These are phyloP conservation scores for Chlamydotis undulata DNA, from an alignment of 2,113 vertebrate genomes.

Conservation along the genomic window DNA sequence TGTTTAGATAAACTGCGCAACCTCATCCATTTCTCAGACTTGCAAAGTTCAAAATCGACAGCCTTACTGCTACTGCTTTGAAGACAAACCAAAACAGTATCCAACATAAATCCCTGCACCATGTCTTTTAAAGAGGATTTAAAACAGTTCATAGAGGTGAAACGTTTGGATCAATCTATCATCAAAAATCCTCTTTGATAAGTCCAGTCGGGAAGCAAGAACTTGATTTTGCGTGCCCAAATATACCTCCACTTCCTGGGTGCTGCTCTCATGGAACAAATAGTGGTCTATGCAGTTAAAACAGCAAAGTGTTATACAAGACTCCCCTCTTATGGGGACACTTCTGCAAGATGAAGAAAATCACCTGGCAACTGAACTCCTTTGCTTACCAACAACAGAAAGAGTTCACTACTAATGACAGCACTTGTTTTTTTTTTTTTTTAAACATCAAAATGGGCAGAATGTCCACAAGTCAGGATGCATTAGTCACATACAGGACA, in stretches of 20 bases:
- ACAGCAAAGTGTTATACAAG: not conserved
- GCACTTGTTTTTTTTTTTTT: not conserved
- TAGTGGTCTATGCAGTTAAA: not conserved
- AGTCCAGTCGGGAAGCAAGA: not conserved
- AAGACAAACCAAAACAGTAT: not conserved
- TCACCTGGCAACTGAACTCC: not conserved
- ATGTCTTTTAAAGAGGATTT: not conserved
- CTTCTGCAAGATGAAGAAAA: not conserved
- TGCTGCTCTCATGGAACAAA: not conserved
- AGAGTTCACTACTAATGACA: not conserved
- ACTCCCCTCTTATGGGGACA: not conserved
- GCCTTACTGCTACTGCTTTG: not conserved
- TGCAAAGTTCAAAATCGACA: not conserved
- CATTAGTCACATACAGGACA: not conserved
- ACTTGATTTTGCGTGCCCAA: not conserved
- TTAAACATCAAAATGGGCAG: not conserved
- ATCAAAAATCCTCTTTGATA: not conserved
- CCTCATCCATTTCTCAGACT: not conserved
- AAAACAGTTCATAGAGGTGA: not conserved
- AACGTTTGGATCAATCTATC: not conserved
- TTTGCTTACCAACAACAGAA: not conserved
- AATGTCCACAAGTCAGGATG: not conserved
- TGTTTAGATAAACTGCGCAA: not conserved
- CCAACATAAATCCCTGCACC: not conserved
- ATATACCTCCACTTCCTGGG: not conserved